A percentile compares a stretch with the other conserved stretches of the same genome.
Evolutionary conservation across 2,113 vertebrate genomes (phyloP).

Genomic region (Pterocles burchelli): DNA sequence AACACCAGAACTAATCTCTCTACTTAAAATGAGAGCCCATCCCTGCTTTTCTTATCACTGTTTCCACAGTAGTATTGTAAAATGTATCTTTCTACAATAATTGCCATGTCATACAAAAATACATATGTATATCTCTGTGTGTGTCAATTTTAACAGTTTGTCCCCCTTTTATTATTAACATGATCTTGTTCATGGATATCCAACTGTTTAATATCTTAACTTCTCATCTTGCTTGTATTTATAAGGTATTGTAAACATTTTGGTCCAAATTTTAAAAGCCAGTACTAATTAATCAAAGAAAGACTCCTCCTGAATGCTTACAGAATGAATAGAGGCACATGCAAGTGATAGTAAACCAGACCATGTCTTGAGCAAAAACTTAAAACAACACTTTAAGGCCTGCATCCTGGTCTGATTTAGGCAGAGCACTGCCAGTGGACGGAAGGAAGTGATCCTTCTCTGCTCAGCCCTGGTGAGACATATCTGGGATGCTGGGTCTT

Average conservation of each 20-base stretch:
- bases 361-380: not conserved
- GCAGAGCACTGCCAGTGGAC: not conserved
- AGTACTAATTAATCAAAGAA: not conserved
- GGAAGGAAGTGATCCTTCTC: not conserved
- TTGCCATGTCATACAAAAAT: not conserved
- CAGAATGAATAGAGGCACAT: not conserved
- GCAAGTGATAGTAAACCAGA: not conserved
- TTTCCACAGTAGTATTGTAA: not conserved
- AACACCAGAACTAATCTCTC: not conserved
- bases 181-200: not conserved
- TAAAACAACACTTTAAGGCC: not conserved
- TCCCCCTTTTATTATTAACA: not conserved
- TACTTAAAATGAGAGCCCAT: not conserved
- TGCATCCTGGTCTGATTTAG: not conserved
- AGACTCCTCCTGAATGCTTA: not conserved
- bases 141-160: not conserved
- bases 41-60: not conserved
- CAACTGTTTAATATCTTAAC: not conserved
- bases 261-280: not conserved
- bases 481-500: not conserved
- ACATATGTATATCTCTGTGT: rapidly evolving
- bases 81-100: not conserved
- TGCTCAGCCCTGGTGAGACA: not conserved
- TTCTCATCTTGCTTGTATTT: not conserved
- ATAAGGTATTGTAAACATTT: not conserved